Conservation (phyloP, 2,888 invertebrate species). For the Chaetogeoica ovagalla region DNA sequence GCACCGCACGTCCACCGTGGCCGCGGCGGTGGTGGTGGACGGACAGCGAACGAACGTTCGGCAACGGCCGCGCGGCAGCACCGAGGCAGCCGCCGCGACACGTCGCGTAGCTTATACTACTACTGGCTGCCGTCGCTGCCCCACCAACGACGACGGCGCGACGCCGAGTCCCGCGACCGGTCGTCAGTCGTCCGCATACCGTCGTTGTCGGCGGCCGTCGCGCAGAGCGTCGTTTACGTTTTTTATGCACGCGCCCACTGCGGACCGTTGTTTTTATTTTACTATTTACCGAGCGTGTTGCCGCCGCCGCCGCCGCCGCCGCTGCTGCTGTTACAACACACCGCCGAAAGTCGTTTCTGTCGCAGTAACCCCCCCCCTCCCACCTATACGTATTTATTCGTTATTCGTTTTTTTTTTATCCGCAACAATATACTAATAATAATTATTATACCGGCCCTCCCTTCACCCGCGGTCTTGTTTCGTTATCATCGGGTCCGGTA, state of each 20-base stretch:
- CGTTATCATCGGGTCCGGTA: background rate
- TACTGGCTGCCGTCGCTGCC: background rate
- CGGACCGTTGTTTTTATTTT: too few species aligned
- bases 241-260: too few species aligned
- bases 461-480: background rate
- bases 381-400: too few species aligned
- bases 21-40: too few species aligned
- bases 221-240: too few species aligned
- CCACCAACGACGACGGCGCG: background rate
- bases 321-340: too few species aligned
- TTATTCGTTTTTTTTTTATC: background rate
- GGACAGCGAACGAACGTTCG: too few species aligned
- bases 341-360: background rate
- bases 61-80: constrained; percentile 1
- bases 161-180: constrained; percentile 1
- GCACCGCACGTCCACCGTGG: too few species aligned
- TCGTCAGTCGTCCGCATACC: constrained; percentile 30
- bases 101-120: constrained; percentile 27
- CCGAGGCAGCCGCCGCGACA: constrained; percentile 6
- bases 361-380: too few species aligned
- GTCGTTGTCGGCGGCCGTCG: background rate
- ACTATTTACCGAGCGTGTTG: too few species aligned
- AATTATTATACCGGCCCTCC: background rate
- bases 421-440: background rate
- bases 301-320: too few species aligned